Base-by-base conservation (phyloP, 2,113 vertebrate genomes). In the Rhabdornis inornatus region DNA sequence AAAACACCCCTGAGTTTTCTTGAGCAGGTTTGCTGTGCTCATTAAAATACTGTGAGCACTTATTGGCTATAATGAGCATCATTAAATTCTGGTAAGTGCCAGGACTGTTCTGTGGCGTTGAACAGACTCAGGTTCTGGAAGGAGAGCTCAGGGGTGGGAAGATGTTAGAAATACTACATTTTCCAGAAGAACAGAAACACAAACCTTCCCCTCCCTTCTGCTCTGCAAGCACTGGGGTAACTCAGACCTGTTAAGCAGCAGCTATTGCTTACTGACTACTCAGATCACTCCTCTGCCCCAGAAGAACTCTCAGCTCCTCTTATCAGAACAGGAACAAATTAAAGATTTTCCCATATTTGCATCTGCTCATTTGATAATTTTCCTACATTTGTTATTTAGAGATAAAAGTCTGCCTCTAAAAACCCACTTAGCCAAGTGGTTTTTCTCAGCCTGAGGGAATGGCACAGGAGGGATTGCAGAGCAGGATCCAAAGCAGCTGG, bases 11-110 rank as follows among this genome's bases (percentile, higher is more conserved):
- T 3, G 28, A 94, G 85, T 91, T 87, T 78, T 79, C 66, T 4
- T 39, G 50, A 93, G 74, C 83, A 94, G 80, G 82, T 88, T 89
- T 94, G 69, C 86, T 66, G 56, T 27, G 75, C 91, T 96, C 92
- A 92, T 95, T 96, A 96, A 94, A 92, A 96, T 49, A 83, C 74
- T 66, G 59, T 72, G 96, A 92, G 80, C 55, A 84, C 74, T 95
- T 91, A 89, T 20, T 91, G 90, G 81, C 76, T 65, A 44, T 95
- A 94, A 96, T 89, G 79, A 95, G 83, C 63, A 9, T 96, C 96
- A 86, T 91, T 92, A 95, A 89, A 94, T 84, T 96, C 96, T 82
- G 28, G 50, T 89, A 84, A 89, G 70, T 25, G 25, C 83, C 85
- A 94, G 77, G 88, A 96, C 64, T 81, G 65, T 94, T 89, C 72